phyloP scores from a whole-genome alignment of 2,113 vertebrate species.

The Piaya cayana region DNA sequence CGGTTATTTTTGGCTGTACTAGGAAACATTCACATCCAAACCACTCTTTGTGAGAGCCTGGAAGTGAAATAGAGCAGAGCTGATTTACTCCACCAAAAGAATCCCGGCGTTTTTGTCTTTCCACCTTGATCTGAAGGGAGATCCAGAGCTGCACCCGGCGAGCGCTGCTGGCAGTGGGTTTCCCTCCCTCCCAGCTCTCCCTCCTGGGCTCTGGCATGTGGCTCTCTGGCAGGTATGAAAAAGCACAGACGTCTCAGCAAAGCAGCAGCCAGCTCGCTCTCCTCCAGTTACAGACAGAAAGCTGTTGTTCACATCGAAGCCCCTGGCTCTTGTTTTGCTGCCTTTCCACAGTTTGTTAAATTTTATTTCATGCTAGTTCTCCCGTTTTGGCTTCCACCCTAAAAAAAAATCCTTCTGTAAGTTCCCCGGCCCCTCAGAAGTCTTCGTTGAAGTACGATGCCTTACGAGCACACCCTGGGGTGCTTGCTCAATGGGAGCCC shows the following conservation, averaged over 20 bases:
- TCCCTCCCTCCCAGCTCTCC: not conserved
- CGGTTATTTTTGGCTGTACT: not conserved
- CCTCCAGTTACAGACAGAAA: not conserved
- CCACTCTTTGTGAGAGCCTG: not conserved
- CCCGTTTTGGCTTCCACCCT: not conserved
- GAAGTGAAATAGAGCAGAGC: not conserved
- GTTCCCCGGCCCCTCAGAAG: not conserved
- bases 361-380: not conserved
- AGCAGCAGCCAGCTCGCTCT: not conserved
- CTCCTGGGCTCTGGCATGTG: not conserved
- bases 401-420: not conserved
- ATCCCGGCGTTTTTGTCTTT: not conserved
- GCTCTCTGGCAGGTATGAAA: not conserved
- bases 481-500: fast-evolving
- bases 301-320: not conserved
- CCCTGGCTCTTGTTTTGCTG: not conserved
- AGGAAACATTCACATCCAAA: not conserved
- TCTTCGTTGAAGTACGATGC: not conserved
- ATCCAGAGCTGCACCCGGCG: too few relatives aligned
- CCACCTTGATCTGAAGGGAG: not conserved
- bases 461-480: not conserved
- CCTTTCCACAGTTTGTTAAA: not conserved
- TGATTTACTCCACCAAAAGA: not conserved
- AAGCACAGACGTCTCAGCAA: fast-evolving
- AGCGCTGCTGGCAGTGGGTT: not conserved